Evolutionary conservation across 2,113 vertebrate species (phyloP).

Genomic region (Forbesichthys agassizii): DNA sequence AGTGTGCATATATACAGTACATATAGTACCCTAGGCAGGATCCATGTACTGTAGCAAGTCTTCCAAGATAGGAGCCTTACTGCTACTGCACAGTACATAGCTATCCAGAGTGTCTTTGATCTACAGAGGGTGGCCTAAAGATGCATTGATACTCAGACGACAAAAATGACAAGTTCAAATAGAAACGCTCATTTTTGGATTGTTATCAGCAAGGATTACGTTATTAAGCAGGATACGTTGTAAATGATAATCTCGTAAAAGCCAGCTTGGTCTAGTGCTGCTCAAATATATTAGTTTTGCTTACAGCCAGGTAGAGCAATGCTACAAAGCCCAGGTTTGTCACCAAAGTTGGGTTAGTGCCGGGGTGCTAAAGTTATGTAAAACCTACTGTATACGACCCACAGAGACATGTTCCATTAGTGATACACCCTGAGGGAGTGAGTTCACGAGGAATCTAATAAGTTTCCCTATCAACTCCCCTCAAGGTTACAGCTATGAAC

Average conservation of each 20-base stretch:
- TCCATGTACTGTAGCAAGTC: conserved; percentile 25
- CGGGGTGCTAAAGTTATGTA: too few species aligned
- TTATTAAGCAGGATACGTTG: conserved; percentile 47
- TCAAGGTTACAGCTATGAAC: too few species aligned
- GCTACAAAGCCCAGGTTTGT: not conserved
- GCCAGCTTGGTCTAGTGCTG: not conserved
- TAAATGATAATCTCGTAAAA: conserved; percentile 31
- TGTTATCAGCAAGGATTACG: conserved; percentile 41
- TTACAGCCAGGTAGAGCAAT: conserved; percentile 9
- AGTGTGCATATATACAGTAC: conserved; percentile 4
- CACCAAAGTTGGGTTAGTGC: not conserved
- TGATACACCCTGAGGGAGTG: too few species aligned
- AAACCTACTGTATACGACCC: too few species aligned
- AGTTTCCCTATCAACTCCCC: too few species aligned
- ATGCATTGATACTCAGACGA: conserved; percentile 29
- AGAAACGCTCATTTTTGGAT: conserved; percentile 10
- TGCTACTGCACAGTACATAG: not conserved
- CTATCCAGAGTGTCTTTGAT: conserved; percentile 38
- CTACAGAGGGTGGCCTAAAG: conserved; percentile 41
- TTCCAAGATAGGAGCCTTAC: conserved; percentile 23
- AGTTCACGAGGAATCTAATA: too few species aligned
- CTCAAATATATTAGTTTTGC: not conserved
- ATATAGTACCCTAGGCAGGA: conserved; percentile 7
- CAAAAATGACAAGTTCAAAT: conserved; percentile 54
- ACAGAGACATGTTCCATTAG: too few species aligned